Base-by-base conservation (phyloP, 2,797 vertebrate species). In the Phataginus tricuspis region DNA sequence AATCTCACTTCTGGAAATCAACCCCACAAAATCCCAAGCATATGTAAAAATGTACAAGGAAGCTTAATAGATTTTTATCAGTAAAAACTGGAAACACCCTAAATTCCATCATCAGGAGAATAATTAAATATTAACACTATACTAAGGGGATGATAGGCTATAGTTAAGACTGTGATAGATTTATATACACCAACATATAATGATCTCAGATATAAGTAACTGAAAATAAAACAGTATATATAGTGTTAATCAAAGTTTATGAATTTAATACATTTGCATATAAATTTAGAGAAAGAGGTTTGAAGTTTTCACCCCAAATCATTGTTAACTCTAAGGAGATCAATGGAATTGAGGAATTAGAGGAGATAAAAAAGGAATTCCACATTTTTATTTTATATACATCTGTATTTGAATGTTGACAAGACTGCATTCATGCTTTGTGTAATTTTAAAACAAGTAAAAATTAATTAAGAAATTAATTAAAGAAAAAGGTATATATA, bases 391-490 rank as follows among this genome's bases (percentile, higher is more conserved):
- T 82, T 85, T 37, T 82, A 69, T 61, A 29, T 63, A 66, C 11
- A 66, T 86, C 31, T 61, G 12, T 29, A 72, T 86, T 57, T 88
- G 27, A 95, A 89, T 82, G 90, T 79, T 96, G 23, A 86, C 39
- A 83, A 72, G 18, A 89, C 51, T 69, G 12, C n/a, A 34, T 87
- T 71, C 42, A 68, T 85, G 39, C 85, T 90, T 93, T 29, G 16
- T 71, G n/a, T 71, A 96, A 92, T 39, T 94, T 92, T 94, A 74
- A 68, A 85, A 34, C 91, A 84, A 55, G 64, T 51, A 87, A 37
- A 82, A 87, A 79, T 57, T 61, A 45, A 45, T 45, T 12, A 45
- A 78, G 21, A 89, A 69, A 23, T 63, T 66, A 95, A 95, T 79
- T 93, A 86, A 84, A 63, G 29, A 37, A 49, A 86, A 90, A 91